phyloP scores from a whole-genome alignment of 2,888 invertebrate species.

The Encarsia formosa region DNA sequence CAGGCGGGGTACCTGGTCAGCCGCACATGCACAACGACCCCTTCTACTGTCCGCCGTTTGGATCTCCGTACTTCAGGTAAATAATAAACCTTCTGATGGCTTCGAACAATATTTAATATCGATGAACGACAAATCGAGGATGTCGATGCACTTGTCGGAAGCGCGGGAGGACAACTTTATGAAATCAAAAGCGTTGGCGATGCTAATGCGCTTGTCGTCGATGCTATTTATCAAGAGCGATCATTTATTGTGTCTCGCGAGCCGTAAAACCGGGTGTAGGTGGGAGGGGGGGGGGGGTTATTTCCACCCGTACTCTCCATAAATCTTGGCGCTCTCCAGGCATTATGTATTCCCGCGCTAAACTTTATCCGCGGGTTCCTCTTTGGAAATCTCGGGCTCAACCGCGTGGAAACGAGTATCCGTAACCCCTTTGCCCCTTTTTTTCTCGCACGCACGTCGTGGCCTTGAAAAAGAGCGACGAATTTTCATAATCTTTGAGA shows the following conservation, averaged over 20 bases:
- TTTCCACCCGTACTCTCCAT: slow-evolving; percentile 23
- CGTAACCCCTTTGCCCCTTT: neutral
- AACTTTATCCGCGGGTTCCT: slow-evolving; percentile 7
- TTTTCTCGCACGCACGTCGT: slow-evolving; percentile 22
- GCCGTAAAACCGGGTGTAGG: slow-evolving; percentile 14
- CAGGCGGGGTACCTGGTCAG: slow-evolving; percentile 48
- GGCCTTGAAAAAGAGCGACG: too few species aligned
- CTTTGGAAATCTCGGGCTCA: slow-evolving; percentile 6
- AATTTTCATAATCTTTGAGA: too few species aligned
- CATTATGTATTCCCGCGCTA: slow-evolving; percentile 12
- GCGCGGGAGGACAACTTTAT: too few species aligned
- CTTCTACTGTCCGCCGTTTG: slow-evolving; percentile 60
- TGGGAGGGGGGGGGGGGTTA: neutral
- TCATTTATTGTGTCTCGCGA: slow-evolving; percentile 25
- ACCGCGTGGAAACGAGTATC: too few species aligned
- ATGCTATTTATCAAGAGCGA: slow-evolving; percentile 22
- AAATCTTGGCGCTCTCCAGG: slow-evolving; percentile 18
- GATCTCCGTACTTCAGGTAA: slow-evolving; percentile 59
- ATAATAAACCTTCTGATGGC: slow-evolving; percentile 6
- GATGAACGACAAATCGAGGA: slow-evolving; percentile 1
- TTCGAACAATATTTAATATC: neutral
- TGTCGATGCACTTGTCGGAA: slow-evolving; percentile 21
- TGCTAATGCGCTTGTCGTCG: slow-evolving; percentile 27
- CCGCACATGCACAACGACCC: slow-evolving; percentile 56
- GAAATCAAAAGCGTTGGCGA: slow-evolving; percentile 19